Conservation (phyloP, 1,140 invertebrate species). For the Dendroctonus ponderosae region DNA sequence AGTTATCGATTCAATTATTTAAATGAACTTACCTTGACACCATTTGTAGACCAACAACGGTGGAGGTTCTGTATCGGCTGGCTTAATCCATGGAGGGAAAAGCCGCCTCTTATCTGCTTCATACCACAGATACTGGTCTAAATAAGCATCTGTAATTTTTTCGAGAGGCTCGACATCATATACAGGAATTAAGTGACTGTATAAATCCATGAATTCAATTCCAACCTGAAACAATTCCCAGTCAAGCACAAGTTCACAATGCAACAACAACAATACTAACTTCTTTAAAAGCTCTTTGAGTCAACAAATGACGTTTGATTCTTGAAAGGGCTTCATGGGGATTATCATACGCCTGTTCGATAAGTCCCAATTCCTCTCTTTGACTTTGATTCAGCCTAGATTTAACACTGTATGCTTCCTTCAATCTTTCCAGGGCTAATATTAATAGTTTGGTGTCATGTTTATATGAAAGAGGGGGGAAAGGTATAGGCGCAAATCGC, state of each 20-base stretch:
- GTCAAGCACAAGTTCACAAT: too few relatives aligned
- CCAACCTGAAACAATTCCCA: constrained; percentile 53
- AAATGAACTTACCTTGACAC: constrained; percentile 82
- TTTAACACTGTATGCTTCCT: constrained; percentile 99
- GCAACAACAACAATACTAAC: constrained; percentile 52
- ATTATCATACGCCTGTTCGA: constrained; percentile 99
- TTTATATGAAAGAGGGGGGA: constrained; percentile 98
- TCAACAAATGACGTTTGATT: constrained; percentile 98
- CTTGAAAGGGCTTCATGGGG: constrained; percentile 98
- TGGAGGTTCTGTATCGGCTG: constrained; percentile 96
- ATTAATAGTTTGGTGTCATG: constrained; percentile 99
- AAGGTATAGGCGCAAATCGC: constrained; percentile 97
- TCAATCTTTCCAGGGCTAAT: constrained; percentile 92
- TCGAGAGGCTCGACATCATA: constrained; percentile 99
- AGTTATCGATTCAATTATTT: constrained; percentile 47
- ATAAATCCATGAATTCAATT: constrained; percentile 99
- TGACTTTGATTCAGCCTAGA: constrained; percentile 98
- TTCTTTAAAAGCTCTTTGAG: constrained; percentile 98
- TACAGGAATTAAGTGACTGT: constrained; percentile 97
- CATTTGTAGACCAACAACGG: constrained; percentile 98
- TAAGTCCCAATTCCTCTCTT: constrained; percentile 95
- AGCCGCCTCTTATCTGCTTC: constrained; percentile 96
- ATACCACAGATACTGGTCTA: constrained; percentile 99
- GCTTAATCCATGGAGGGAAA: constrained; percentile 99
- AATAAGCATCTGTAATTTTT: constrained; percentile 99